Evolutionary conservation across 2,888 invertebrate genomes (phyloP).

Genomic region (Sminthurinus aureus): DNA sequence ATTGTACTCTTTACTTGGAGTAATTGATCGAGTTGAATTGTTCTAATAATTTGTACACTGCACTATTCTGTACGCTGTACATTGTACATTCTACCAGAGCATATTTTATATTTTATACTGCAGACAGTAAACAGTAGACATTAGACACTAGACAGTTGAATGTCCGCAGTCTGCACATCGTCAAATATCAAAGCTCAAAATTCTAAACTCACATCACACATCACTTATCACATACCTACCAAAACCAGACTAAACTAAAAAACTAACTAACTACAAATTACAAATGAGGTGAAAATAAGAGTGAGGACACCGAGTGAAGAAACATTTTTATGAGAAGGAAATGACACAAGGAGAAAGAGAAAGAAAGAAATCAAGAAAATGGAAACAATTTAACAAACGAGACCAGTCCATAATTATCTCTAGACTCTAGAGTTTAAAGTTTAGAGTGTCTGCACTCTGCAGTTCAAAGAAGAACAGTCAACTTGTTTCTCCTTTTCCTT

Average conservation of each 20-base stretch:
- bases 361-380: not conserved
- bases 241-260: not conserved
- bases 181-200: not conserved
- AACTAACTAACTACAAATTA: not conserved
- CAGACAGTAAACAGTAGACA: no score
- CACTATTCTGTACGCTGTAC: no score
- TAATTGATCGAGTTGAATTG: no score
- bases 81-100: no score
- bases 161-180: not conserved
- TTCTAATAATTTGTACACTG: no score
- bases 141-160: no score
- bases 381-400: slow-evolving; percentile 18
- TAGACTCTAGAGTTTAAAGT: slow-evolving; percentile 26
- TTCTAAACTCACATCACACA: not conserved
- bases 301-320: slow-evolving; percentile 22
- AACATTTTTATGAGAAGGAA: slow-evolving; percentile 21
- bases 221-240: no score
- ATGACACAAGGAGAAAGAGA: not conserved
- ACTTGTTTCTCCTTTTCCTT: no score
- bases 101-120: no score
- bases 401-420: slow-evolving; percentile 34
- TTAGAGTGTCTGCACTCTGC: no score
- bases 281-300: slow-evolving; percentile 2
- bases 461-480: no score
- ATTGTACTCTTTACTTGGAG: no score